Percentiles rank a stretch among this genome's conserved stretches.
These are phyloP conservation scores for Petromus typicus DNA, from an alignment of 2,113 vertebrate genomes.

Conservation along the genomic window DNA sequence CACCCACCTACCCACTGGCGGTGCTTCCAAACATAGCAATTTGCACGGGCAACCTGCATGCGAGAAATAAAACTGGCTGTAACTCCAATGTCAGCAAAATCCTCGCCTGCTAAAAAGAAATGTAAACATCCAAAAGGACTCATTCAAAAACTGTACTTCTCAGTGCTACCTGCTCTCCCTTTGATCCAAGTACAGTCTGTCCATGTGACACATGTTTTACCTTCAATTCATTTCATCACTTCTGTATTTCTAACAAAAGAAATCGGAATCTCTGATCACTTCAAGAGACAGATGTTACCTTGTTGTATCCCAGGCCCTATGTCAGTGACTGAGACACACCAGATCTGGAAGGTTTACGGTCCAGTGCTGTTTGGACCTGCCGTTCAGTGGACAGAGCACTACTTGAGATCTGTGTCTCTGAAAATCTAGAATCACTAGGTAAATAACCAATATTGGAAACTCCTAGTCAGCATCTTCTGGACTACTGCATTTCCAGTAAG, in stretches of 20 bases:
- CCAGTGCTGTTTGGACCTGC: neutral
- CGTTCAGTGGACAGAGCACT: neutral
- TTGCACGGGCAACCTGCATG: constrained; percentile 77
- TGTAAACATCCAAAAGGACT: constrained; percentile 33
- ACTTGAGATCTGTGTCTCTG: neutral
- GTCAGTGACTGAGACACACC: neutral
- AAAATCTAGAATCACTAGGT: neutral
- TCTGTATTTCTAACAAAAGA: neutral
- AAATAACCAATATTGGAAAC: neutral
- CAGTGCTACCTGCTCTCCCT: neutral
- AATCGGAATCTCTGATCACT: neutral
- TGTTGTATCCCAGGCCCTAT: neutral
- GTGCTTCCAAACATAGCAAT: constrained; percentile 72
- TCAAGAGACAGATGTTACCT: neutral
- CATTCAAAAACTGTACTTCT: constrained; percentile 27
- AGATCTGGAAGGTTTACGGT: neutral
- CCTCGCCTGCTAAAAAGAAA: constrained; percentile 54
- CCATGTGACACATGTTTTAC: neutral
- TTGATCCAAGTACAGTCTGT: neutral
- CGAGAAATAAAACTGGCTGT: constrained; percentile 32
- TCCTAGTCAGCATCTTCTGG: neutral
- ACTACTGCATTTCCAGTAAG: neutral
- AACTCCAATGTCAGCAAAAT: constrained; percentile 73
- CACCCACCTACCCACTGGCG: constrained; percentile 78
- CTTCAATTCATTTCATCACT: neutral